Percentiles rank a stretch among this genome's conserved stretches.
Conservation (phyloP, 1,140 invertebrate species). For the Caenorhabditis inopinata region DNA sequence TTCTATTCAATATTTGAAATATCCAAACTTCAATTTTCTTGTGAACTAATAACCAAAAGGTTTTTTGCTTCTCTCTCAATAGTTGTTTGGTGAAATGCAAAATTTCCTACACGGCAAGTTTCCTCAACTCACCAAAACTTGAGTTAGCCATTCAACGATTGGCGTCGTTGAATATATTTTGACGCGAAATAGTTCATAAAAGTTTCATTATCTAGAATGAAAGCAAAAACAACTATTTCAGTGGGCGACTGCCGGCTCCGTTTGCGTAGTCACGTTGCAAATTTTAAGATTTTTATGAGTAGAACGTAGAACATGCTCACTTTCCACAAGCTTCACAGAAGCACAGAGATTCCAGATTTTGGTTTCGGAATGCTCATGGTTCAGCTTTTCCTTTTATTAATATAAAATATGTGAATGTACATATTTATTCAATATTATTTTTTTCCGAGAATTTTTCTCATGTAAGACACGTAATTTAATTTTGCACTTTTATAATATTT, state of each 20-base stretch:
- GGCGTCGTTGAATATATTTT: background rate
- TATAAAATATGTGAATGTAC: background rate
- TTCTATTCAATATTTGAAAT: background rate
- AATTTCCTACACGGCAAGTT: constrained; percentile 18
- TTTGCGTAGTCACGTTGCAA: background rate
- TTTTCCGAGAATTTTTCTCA: too few species aligned
- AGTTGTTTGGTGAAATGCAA: background rate
- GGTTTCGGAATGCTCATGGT: background rate
- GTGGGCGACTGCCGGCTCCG: background rate
- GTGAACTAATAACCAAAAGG: constrained; percentile 17
- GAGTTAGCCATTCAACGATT: background rate
- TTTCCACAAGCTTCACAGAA: background rate
- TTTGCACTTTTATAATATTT: too few species aligned
- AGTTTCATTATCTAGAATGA: constrained; percentile 27
- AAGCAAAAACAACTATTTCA: constrained; percentile 28
- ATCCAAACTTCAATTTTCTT: background rate
- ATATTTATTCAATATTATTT: constrained; percentile 11
- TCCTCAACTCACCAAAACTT: background rate
- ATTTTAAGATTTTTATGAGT: background rate
- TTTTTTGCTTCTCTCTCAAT: constrained; percentile 5
- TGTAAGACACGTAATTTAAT: too few species aligned
- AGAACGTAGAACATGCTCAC: too few species aligned
- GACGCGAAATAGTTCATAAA: constrained; percentile 31
- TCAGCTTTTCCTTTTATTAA: background rate
- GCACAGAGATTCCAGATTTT: background rate